Evolutionary conservation across 2,888 invertebrate species (phyloP), one percentile per base, ranked within the genome.

Genomic region (Proisotoma minuta): DNA sequence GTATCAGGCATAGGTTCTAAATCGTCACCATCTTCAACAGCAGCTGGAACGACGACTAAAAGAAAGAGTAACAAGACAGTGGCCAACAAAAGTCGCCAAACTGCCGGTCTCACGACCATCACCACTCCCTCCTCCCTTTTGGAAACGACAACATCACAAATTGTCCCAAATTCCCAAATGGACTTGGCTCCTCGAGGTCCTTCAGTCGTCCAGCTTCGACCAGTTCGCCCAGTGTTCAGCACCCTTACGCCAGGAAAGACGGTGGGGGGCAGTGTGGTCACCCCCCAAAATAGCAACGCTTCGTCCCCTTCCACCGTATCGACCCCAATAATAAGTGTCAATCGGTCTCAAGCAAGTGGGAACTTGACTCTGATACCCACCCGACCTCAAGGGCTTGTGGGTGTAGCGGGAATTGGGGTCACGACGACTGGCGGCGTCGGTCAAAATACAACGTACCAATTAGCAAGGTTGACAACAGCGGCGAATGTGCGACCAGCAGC

Each of bases 361-460:
- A 72, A 70, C 59, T 48, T 73, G 47, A 72, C 71, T 27, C 61
- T 73, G 34, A 57, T 73, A 39, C 73, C 73, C n/a, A 34, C 61
- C 28, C 60, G 68, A 52, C 78, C 81, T 81, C 77, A 82, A 82
- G 78, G 34, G 15, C 76, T 75, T 65, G 52, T 74, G 22, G 65
- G 71, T 12, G 50, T 76, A 76, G 57, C 74, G 75, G 34, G 65
- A 75, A 27, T 48, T 48, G 40, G 54, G 60, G 49, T 53, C 2
- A 76, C 77, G 48, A 78, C 78, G 18, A 8, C 8, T 10, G 34
- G 34, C 8, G 43, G 43, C 5, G 20, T 43, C 20, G 15, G 8
- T 8, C 43, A 15, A 43, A 77, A 79, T 40, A 77, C 78, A 12
- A 79, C 75, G 56, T 80, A 79, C 72, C 80, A 80, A 73, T 79